Evolutionary conservation across 2,113 vertebrate genomes (phyloP).

Genomic region (Micromys minutus): DNA sequence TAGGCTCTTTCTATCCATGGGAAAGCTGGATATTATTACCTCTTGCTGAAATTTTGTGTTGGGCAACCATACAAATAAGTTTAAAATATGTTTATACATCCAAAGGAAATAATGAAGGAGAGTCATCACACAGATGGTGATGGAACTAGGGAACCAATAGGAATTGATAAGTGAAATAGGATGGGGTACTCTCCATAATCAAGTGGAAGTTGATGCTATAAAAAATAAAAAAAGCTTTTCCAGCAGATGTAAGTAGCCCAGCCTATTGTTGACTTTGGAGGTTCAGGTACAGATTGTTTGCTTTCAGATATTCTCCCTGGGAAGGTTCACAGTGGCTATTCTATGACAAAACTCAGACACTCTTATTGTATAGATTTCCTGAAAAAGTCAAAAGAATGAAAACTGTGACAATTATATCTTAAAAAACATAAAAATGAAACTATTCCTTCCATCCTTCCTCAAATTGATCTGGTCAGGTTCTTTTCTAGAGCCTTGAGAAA

Average conservation of each 20-base stretch:
- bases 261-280: neutral
- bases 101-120: neutral
- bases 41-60: neutral
- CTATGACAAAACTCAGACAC: neutral
- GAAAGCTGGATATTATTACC: neutral
- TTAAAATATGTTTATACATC: neutral
- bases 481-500: neutral
- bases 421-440: neutral
- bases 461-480: too few species aligned
- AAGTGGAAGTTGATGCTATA: neutral
- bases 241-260: neutral
- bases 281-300: accelerated
- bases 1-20: slow-evolving; percentile 25
- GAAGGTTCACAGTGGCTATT: neutral
- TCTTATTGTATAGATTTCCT: neutral
- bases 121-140: neutral
- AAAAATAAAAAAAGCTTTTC: neutral
- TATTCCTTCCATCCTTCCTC: neutral
- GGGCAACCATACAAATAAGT: neutral
- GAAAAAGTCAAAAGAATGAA: neutral
- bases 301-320: neutral
- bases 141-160: neutral
- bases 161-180: neutral
- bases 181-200: neutral
- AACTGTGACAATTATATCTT: neutral